Conservation (phyloP, 2,113 vertebrate species). For the Eretmochelys imbricata region DNA sequence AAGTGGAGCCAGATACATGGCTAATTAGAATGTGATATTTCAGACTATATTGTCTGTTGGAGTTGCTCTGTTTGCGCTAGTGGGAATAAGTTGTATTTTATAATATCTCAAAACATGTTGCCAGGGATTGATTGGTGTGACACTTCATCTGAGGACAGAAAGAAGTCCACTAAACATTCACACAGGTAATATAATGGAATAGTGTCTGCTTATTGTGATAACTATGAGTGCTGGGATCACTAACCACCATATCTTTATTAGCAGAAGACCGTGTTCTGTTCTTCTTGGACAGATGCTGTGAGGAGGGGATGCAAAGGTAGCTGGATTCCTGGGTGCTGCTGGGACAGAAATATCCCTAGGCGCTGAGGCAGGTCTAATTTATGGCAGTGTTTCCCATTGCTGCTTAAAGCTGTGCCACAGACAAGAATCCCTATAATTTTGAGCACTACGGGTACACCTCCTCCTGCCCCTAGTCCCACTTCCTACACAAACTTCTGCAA, state of each 20-base stretch:
- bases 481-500: background rate
- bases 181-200: background rate
- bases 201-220: background rate
- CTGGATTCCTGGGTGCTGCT: background rate
- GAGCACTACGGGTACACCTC: background rate
- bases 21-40: rapidly evolving
- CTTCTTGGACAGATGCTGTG: background rate
- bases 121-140: rapidly evolving
- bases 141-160: background rate
- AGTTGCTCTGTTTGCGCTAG: background rate
- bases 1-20: background rate
- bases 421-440: background rate
- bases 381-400: background rate
- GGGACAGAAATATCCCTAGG: background rate
- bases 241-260: background rate
- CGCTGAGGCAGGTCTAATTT: background rate
- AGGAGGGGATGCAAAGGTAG: background rate
- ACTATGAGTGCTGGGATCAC: background rate
- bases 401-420: background rate
- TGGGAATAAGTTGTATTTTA: background rate
- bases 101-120: background rate
- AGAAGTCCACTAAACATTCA: background rate
- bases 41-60: background rate
- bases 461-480: background rate
- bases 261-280: background rate